Conservation (phyloP, 2,113 vertebrate species). For the Colius striatus region DNA sequence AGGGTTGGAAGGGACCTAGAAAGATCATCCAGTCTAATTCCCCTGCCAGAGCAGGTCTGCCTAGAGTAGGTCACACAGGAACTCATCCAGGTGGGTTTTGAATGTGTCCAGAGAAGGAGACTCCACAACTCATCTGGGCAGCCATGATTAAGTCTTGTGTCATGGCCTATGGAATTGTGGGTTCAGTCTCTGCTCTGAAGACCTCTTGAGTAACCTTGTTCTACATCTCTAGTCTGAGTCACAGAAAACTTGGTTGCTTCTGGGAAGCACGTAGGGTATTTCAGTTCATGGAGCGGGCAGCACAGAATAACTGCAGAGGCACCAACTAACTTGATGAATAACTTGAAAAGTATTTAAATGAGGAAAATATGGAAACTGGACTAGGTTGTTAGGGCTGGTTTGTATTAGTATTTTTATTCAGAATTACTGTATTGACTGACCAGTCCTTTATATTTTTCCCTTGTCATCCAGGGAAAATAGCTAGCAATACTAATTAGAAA, state of each 20-base stretch:
- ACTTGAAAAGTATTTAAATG: background rate
- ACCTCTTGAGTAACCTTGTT: background rate
- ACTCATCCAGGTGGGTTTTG: too few species aligned
- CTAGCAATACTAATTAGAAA: background rate
- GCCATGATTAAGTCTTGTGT: background rate
- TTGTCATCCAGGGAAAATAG: background rate
- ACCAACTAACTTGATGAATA: background rate
- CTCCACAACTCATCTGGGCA: too few species aligned
- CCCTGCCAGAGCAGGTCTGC: too few species aligned
- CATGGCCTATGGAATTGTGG: accelerated
- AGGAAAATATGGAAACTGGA: background rate
- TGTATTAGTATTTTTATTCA: background rate
- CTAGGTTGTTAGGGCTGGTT: background rate
- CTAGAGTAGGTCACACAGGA: too few species aligned
- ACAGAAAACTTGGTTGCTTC: background rate
- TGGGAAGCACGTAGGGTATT: background rate
- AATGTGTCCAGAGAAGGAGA: too few species aligned
- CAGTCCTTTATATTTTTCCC: background rate
- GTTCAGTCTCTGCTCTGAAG: background rate
- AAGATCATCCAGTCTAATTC: too few species aligned
- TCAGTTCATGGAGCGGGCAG: background rate
- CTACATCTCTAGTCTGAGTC: background rate
- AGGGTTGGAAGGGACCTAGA: too few species aligned
- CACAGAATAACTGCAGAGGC: background rate
- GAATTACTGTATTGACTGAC: background rate